Base-by-base conservation (phyloP, 2,113 vertebrate species). In the Eubucco bourcierii region DNA sequence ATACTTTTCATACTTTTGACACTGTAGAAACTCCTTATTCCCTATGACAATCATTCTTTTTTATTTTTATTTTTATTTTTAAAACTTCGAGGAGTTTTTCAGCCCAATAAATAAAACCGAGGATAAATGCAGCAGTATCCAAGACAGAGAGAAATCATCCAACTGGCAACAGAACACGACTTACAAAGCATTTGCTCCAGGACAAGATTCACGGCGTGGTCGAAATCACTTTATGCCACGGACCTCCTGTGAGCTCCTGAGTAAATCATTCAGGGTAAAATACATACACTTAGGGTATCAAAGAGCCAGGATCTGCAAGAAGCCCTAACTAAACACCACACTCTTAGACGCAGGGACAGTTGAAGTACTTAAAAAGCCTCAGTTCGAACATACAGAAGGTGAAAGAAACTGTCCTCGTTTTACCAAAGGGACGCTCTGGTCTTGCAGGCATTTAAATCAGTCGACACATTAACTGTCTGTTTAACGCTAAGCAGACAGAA, bases 311-410 rank as follows among this genome's bases (percentile, higher is more conserved):
- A 31, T 2, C 21, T 29, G n/a, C 0, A 2, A 83, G 59, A 27
- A 80, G 44, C 16, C n/a, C 16, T 18, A 28, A 3, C 10, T 19
- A 24, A 9, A 9, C n/a, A 10, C 4, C 5, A 1, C 34, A 2
- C 39, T 6, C 7, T 2, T 7, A 21, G 66, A 3, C 0, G 3
- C 53, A 12, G 37, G 33, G 58, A 1, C 4, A n/a, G 58, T 3
- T 27, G 41, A n/a, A 0, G 0, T 10, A 4, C 56, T 50, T 15
- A 58, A 50, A 25, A 23, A 91, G 3, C 10, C 46, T 59, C 52
- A 34, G 4, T 19, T 27, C 56, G 50, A 76, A 65, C 59, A 14
- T 5, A 12, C 15, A 6, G 29, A 44, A 66, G 55, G 24, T 7
- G 21, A 80, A 68, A 83, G 15, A 33, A 56, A 37, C 24, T 16